phyloP scores from a whole-genome alignment of 2,888 invertebrate species.

The Dusona sp. region DNA sequence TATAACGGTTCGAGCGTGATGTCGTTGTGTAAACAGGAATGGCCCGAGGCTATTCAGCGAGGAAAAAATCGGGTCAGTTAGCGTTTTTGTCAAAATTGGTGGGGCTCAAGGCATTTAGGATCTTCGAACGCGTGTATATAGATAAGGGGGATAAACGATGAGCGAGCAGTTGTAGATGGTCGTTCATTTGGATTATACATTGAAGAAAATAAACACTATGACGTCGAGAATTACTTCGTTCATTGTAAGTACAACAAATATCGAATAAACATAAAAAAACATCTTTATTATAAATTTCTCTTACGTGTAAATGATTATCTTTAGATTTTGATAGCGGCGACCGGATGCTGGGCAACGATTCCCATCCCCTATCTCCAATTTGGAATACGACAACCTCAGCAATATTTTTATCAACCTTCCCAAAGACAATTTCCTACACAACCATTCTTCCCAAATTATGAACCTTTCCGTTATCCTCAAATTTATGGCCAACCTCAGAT shows the following conservation, averaged over 20 bases:
- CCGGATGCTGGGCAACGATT: slow-evolving; percentile 51
- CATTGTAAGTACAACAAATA: slow-evolving; percentile 40
- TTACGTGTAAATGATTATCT: neutral
- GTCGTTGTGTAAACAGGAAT: slow-evolving; percentile 42
- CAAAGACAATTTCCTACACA: slow-evolving; percentile 48
- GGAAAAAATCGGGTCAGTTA: slow-evolving; percentile 57
- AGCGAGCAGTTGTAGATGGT: slow-evolving; percentile 37
- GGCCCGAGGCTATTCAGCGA: slow-evolving; percentile 44
- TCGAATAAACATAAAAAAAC: neutral
- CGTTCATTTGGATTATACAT: slow-evolving; percentile 29
- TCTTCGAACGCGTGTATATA: slow-evolving; percentile 47
- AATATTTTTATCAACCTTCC: neutral
- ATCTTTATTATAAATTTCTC: neutral
- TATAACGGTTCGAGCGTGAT: slow-evolving; percentile 59
- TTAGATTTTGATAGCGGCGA: slow-evolving; percentile 60
- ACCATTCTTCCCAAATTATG: slow-evolving; percentile 46
- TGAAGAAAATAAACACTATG: slow-evolving; percentile 23
- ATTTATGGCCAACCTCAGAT: neutral
- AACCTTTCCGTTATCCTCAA: slow-evolving; percentile 12
- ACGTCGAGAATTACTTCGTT: slow-evolving; percentile 24
- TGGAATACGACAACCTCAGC: slow-evolving; percentile 3
- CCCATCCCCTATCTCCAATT: slow-evolving; percentile 56
- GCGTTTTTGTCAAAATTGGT: slow-evolving; percentile 55
- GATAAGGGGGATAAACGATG: slow-evolving; percentile 41
- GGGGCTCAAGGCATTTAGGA: slow-evolving; percentile 21